These are phyloP conservation scores for Hippocampus kuda DNA, from an alignment of 2,797 vertebrate species.

Conservation along the genomic window DNA sequence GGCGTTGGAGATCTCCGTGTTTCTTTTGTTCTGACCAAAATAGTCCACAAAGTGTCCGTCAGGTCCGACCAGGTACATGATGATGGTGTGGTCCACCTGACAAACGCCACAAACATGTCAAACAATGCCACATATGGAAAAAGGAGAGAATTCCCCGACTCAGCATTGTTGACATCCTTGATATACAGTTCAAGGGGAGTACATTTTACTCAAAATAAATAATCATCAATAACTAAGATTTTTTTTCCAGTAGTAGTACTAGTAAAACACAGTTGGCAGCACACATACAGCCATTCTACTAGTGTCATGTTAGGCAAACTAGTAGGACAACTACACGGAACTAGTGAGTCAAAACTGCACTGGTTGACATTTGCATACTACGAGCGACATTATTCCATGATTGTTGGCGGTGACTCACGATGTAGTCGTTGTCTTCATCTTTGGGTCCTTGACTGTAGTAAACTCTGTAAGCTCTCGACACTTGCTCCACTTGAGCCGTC, in stretches of 20 bases:
- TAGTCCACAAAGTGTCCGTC: slow-evolving; percentile 86
- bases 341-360: background rate
- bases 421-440: slow-evolving; percentile 95
- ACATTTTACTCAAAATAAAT: too few relatives aligned
- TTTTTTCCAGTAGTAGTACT: too few relatives aligned
- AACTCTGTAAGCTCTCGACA: slow-evolving; percentile 83
- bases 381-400: background rate
- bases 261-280: too few relatives aligned
- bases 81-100: slow-evolving; percentile 98
- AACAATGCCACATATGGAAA: background rate
- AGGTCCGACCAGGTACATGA: slow-evolving; percentile 94
- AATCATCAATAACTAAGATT: too few relatives aligned
- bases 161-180: too few relatives aligned
- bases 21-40: slow-evolving; percentile 88
- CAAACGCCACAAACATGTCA: background rate
- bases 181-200: too few relatives aligned
- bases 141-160: background rate
- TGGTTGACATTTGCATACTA: background rate
- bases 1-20: slow-evolving; percentile 69
- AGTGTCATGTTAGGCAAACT: too few relatives aligned
- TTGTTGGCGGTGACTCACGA: slow-evolving; percentile 71
- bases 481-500: slow-evolving; percentile 69
- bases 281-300: too few relatives aligned
- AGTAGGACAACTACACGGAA: too few relatives aligned
- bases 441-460: slow-evolving; percentile 93